A percentile compares a stretch with the other conserved stretches of the same genome.
Conservation (phyloP, 2,113 vertebrate species). For the Myrmophylax atrothorax region DNA sequence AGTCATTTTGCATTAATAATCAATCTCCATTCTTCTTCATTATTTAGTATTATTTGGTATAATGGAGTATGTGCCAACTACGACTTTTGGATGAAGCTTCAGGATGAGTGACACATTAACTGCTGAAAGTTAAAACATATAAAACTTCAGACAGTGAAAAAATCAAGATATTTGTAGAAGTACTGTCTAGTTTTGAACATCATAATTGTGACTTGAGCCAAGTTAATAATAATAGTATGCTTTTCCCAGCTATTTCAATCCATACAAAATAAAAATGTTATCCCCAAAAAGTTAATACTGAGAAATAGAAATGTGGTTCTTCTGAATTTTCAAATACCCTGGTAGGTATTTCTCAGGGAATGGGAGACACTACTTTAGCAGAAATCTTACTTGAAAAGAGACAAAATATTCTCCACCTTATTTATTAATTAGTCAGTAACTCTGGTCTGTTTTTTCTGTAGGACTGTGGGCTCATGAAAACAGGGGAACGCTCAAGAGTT, state of each 20-base stretch:
- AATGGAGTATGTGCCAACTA: slow-evolving; percentile 65
- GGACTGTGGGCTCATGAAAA: neutral
- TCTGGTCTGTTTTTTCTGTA: neutral
- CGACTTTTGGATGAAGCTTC: slow-evolving; percentile 50
- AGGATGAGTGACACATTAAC: slow-evolving; percentile 59
- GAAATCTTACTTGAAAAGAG: neutral
- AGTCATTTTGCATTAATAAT: slow-evolving; percentile 73
- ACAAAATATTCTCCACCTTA: neutral
- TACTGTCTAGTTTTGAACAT: slow-evolving; percentile 24
- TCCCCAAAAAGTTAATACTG: neutral
- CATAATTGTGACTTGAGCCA: neutral
- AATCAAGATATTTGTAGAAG: slow-evolving; percentile 34
- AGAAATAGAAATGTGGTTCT: neutral
- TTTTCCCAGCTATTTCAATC: neutral
- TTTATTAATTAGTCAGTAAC: neutral
- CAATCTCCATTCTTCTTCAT: slow-evolving; percentile 65
- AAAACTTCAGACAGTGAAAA: slow-evolving; percentile 51
- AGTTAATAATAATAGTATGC: neutral
- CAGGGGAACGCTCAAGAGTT: neutral
- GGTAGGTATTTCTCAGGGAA: neutral
- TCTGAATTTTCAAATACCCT: neutral
- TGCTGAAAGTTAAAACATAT: slow-evolving; percentile 61
- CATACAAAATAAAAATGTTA: neutral
- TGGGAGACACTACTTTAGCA: neutral
- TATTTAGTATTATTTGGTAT: slow-evolving; percentile 72